phyloP scores from a whole-genome alignment of 2,888 invertebrate genomes.

The Agrochola lychnidis region DNA sequence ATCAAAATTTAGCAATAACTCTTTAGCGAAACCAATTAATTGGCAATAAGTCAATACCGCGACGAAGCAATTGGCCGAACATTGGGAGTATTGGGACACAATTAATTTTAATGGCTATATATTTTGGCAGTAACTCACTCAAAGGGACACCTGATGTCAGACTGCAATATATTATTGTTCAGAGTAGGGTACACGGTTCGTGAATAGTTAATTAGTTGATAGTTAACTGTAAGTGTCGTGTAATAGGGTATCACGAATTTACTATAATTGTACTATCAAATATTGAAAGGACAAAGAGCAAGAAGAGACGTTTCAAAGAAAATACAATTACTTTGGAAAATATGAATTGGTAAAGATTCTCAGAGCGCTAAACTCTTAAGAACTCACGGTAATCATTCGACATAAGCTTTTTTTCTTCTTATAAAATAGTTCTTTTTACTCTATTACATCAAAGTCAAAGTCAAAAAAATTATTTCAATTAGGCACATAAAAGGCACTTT shows the following conservation, averaged over 20 bases:
- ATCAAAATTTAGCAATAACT: conserved; percentile 25
- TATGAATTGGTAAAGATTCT: no score
- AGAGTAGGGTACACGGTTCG: conserved; percentile 39
- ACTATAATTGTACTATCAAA: not conserved
- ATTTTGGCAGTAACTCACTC: conserved; percentile 70
- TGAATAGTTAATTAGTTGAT: conserved; percentile 52
- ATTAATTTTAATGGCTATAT: conserved; percentile 73
- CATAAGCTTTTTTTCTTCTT: no score
- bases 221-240: conserved; percentile 22
- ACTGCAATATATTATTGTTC: conserved; percentile 48
- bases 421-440: no score
- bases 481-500: no score
- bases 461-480: no score
- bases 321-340: no score
- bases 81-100: conserved; percentile 61
- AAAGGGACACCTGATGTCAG: conserved; percentile 72
- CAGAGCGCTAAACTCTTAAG: no score
- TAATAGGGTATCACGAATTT: conserved; percentile 15
- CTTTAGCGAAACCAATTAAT: conserved; percentile 58
- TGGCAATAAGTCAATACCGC: conserved; percentile 67
- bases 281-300: not conserved
- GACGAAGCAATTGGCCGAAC: conserved; percentile 64
- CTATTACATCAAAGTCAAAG: no score
- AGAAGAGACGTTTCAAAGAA: not conserved
- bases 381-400: no score